Evolutionary conservation across 2,888 invertebrate genomes (phyloP).

Genomic region (Phaedon cochleariae): DNA sequence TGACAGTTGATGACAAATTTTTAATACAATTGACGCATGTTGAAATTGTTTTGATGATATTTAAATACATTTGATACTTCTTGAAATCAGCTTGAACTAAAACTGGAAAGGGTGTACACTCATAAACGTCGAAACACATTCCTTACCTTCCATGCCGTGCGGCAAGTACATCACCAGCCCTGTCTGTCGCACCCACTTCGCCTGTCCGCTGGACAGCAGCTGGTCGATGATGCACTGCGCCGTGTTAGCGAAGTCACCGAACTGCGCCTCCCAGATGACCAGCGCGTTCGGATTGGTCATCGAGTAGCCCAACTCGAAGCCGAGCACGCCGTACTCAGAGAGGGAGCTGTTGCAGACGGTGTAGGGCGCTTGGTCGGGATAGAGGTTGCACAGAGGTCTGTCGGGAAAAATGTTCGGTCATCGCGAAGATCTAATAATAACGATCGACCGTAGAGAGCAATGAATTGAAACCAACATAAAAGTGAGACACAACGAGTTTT

Average conservation of each 20-base stretch:
- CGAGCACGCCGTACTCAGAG: slow-evolving; percentile 91
- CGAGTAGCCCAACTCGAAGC: slow-evolving; percentile 98
- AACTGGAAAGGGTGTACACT: too few relatives aligned
- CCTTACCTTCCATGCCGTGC: slow-evolving; percentile 97
- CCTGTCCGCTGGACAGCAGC: slow-evolving; percentile 91
- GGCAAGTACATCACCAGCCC: slow-evolving; percentile 95
- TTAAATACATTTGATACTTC: too few relatives aligned
- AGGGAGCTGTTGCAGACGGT: slow-evolving; percentile 99
- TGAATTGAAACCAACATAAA: too few relatives aligned
- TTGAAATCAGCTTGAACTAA: too few relatives aligned
- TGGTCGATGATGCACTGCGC: slow-evolving; percentile 98
- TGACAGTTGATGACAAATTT: too few relatives aligned
- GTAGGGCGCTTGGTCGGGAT: slow-evolving; percentile 97
- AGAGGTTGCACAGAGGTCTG: slow-evolving; percentile 90
- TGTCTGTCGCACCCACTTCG: slow-evolving; percentile 98
- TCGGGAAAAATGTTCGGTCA: slow-evolving; percentile 26
- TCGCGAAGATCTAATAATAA: too few relatives aligned
- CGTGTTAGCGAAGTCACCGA: slow-evolving; percentile 98
- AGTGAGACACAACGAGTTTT: too few relatives aligned
- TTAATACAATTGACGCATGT: too few relatives aligned
- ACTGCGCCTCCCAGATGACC: slow-evolving; percentile 99
- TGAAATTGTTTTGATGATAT: too few relatives aligned
- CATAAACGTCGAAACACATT: too few relatives aligned
- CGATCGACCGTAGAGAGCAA: too few relatives aligned
- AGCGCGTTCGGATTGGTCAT: slow-evolving; percentile 98